Evolutionary conservation across 2,797 vertebrate species (phyloP).

Genomic region (Alfaro cultratus): DNA sequence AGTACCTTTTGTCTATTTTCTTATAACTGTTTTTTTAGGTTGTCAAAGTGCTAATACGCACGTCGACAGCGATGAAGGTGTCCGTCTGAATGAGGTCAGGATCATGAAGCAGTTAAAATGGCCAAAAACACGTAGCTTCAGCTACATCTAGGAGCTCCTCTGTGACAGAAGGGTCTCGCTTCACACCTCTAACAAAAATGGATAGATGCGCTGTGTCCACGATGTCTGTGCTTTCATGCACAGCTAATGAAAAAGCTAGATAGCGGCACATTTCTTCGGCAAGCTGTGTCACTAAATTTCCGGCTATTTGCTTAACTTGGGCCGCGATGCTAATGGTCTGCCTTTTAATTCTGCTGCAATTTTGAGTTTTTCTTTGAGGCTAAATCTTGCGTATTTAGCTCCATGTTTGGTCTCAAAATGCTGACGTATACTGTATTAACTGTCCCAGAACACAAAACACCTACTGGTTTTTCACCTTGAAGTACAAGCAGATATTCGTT

Average conservation of each 20-base stretch:
- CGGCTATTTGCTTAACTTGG: background rate
- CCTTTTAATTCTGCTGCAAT: background rate
- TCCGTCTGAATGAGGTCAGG: background rate
- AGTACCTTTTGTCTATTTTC: background rate
- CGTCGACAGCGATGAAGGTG: background rate
- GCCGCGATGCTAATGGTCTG: background rate
- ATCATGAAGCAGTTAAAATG: background rate
- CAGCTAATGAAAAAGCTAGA: background rate
- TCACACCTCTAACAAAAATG: background rate
- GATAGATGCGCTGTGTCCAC: background rate
- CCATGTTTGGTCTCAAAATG: background rate
- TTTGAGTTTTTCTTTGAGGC: background rate
- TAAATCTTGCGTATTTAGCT: background rate
- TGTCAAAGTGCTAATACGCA: background rate
- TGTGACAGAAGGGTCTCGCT: background rate
- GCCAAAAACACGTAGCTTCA: too few species aligned
- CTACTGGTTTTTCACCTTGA: background rate
- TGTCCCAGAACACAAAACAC: background rate
- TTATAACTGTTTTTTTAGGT: background rate
- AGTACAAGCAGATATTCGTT: background rate
- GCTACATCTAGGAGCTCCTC: background rate
- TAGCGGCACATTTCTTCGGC: background rate
- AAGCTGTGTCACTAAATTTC: background rate
- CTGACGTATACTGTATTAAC: background rate
- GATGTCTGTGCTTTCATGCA: background rate